Percentiles rank a stretch among this genome's conserved stretches.
These are phyloP conservation scores for Lemur catta DNA, from an alignment of 2,797 vertebrate genomes.

Conservation along the genomic window DNA sequence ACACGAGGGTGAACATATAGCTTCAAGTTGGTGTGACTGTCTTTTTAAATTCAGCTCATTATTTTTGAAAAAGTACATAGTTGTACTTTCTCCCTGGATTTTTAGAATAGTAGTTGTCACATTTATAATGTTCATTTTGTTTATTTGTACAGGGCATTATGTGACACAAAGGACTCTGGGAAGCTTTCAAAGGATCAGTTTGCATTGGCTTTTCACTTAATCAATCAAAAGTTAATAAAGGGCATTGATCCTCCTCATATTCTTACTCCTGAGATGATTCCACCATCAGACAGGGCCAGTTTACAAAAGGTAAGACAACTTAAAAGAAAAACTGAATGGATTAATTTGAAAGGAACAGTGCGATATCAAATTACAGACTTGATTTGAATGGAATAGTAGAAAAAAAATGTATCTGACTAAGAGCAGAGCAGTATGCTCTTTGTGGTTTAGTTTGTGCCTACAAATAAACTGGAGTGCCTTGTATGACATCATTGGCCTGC, in stretches of 20 bases:
- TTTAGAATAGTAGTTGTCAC: conserved; percentile 27
- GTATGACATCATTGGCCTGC: neutral
- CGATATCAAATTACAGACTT: neutral
- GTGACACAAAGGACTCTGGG: conserved; percentile 95
- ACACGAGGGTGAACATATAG: neutral
- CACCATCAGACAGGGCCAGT: conserved; percentile 91
- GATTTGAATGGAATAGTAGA: neutral
- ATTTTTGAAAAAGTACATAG: conserved; percentile 12
- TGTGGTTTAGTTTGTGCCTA: conserved; percentile 7
- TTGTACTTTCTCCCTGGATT: neutral
- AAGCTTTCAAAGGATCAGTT: conserved; percentile 98
- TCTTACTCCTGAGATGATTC: conserved; percentile 95
- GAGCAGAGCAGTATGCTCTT: neutral
- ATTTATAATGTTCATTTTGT: conserved; percentile 55
- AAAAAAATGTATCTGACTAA: neutral
- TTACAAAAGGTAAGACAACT: conserved; percentile 86
- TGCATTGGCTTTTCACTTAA: conserved; percentile 96
- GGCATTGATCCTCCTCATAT: conserved; percentile 94
- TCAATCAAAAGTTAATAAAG: conserved; percentile 95
- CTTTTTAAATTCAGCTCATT: conserved; percentile 28
- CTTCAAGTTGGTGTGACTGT: neutral
- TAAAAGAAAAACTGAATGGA: conserved; percentile 24
- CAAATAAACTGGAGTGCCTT: neutral
- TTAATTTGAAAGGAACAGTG: conserved; percentile 31
- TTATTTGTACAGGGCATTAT: conserved; percentile 91